A percentile compares a stretch with the other conserved stretches of the same genome.
These are phyloP conservation scores for Octonoba sinensis DNA, from an alignment of 2,888 invertebrate species.

Conservation along the genomic window DNA sequence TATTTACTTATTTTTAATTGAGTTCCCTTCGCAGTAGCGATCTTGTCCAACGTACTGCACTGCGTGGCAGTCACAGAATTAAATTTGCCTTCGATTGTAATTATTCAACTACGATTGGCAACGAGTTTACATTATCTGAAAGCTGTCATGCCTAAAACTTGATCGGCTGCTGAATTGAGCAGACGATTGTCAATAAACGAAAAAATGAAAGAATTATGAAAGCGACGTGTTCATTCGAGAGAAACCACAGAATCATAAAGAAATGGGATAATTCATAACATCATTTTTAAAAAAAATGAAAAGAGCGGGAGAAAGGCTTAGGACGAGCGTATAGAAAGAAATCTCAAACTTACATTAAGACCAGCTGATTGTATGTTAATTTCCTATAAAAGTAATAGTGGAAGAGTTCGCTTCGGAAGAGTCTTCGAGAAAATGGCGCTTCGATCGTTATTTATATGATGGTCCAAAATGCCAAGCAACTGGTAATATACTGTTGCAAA, in stretches of 20 bases:
- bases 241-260: background rate
- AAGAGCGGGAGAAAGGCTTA: background rate
- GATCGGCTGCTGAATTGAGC: too few relatives aligned
- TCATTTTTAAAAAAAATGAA: background rate
- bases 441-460: background rate
- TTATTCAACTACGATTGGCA: too few relatives aligned
- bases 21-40: too few relatives aligned
- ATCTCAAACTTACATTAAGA: too few relatives aligned
- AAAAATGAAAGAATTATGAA: background rate
- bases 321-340: too few relatives aligned
- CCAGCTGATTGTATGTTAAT: constrained; percentile 39
- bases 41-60: too few relatives aligned
- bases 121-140: too few relatives aligned
- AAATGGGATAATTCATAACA: background rate
- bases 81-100: too few relatives aligned
- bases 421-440: background rate
- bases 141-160: too few relatives aligned
- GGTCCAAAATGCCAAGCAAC: background rate
- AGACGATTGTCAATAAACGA: background rate
- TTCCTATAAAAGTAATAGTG: background rate
- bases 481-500: too few relatives aligned
- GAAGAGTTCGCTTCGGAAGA: background rate
- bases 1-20: too few relatives aligned
- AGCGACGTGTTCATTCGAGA: background rate
- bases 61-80: too few relatives aligned